These are phyloP conservation scores for Drosophila mulleri DNA, from an alignment of 2,888 invertebrate genomes.

Conservation along the genomic window DNA sequence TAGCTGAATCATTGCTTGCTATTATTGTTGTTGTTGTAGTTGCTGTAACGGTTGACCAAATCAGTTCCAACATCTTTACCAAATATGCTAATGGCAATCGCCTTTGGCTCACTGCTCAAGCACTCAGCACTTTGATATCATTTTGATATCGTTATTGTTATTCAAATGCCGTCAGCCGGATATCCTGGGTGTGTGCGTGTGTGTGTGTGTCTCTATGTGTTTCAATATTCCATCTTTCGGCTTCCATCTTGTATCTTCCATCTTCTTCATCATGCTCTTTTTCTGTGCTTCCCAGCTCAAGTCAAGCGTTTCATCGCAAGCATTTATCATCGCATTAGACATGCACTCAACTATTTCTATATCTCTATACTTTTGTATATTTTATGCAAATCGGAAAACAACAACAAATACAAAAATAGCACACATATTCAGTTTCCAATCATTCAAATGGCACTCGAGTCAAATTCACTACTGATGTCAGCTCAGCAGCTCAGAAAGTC, in stretches of 20 bases:
- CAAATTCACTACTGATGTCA: constrained; percentile 32
- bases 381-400: constrained; percentile 56
- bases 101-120: constrained; percentile 24
- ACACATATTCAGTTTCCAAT: constrained; percentile 16
- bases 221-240: neutral
- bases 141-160: constrained; percentile 67
- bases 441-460: constrained; percentile 4
- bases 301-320: constrained; percentile 68
- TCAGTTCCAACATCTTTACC: constrained; percentile 57
- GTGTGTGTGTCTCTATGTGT: neutral
- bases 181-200: constrained; percentile 60
- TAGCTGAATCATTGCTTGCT: constrained; percentile 69
- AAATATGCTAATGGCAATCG: constrained; percentile 57
- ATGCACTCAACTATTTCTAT: constrained; percentile 50
- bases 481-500: constrained; percentile 2
- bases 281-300: constrained; percentile 40
- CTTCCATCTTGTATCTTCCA: constrained; percentile 1
- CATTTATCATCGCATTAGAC: constrained; percentile 78
- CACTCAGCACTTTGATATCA: constrained; percentile 63
- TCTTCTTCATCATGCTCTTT: neutral
- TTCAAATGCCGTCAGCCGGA: constrained; percentile 72
- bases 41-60: constrained; percentile 76
- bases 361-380: constrained; percentile 37
- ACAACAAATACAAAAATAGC: constrained; percentile 4
- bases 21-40: constrained; percentile 62